These are phyloP conservation scores for Mamestra configurata DNA, from an alignment of 1,140 invertebrate species.

Conservation along the genomic window DNA sequence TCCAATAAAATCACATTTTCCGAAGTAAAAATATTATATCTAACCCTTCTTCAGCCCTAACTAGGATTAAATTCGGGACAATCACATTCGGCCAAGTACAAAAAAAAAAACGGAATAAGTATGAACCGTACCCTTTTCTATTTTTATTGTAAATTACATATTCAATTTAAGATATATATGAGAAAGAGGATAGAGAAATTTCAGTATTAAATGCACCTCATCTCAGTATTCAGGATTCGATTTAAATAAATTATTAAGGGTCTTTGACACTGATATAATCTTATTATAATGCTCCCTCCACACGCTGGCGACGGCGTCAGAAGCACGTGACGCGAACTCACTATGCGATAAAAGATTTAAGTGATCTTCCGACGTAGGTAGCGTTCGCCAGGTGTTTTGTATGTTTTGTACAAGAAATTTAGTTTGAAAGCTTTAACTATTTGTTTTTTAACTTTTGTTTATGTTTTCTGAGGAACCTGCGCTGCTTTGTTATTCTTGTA, in stretches of 20 bases:
- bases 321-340: conserved; percentile 46
- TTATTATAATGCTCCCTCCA: conserved; percentile 53
- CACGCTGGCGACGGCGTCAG: not conserved
- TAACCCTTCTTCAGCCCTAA: conserved; percentile 1
- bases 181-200: conserved; percentile 12
- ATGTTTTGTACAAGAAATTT: not conserved
- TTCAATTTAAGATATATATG: conserved; percentile 34
- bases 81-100: not conserved
- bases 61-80: conserved; percentile 38
- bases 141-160: conserved; percentile 42
- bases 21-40: not conserved
- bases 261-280: conserved; percentile 58
- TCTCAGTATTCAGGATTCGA: conserved; percentile 10
- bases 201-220: conserved; percentile 4
- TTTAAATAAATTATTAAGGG: conserved; percentile 54
- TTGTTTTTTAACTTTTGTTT: conserved; percentile 1
- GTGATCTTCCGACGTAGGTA: conserved; percentile 12
- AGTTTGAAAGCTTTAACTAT: not conserved
- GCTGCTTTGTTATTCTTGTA: not conserved
- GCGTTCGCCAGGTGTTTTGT: conserved; percentile 14
- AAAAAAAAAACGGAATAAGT: conserved; percentile 24
- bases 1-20: conserved; percentile 17
- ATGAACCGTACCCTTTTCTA: conserved; percentile 20
- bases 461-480: not conserved
- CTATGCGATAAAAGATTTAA: conserved; percentile 51